These are phyloP conservation scores for Acanthopleura granulata DNA, from an alignment of 2,888 invertebrate species.

Conservation along the genomic window DNA sequence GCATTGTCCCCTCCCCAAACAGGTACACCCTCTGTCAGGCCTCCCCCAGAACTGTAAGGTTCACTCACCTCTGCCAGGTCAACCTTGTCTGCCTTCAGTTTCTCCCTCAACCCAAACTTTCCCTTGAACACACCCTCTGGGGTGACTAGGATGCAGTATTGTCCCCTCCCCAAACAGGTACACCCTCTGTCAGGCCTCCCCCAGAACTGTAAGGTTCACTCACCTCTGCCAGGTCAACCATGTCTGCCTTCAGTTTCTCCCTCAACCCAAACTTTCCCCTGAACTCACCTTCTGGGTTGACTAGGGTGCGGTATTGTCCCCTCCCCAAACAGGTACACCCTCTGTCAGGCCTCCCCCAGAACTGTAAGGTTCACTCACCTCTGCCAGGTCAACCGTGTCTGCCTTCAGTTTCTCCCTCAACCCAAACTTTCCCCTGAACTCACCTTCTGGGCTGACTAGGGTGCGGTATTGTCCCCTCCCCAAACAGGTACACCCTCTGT, in stretches of 20 bases:
- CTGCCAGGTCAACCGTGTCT: conserved; percentile 38
- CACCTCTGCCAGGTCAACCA: conserved; percentile 48
- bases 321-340: conserved; percentile 47
- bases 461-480: conserved; percentile 21
- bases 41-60: too few relatives aligned
- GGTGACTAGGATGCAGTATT: conserved; percentile 27
- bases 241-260: conserved; percentile 36
- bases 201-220: background rate
- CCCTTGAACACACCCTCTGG: conserved; percentile 47
- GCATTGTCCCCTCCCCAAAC: too few relatives aligned
- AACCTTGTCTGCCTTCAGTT: conserved; percentile 37
- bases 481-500: conserved; percentile 59
- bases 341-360: too few relatives aligned
- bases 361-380: conserved; percentile 47
- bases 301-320: conserved; percentile 25
- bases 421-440: conserved; percentile 48
- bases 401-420: conserved; percentile 39
- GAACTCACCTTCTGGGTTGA: conserved; percentile 42
- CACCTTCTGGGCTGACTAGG: conserved; percentile 36
- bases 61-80: conserved; percentile 44
- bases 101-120: conserved; percentile 45
- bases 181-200: too few relatives aligned
- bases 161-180: conserved; percentile 37
- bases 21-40: too few relatives aligned
- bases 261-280: conserved; percentile 47